A percentile compares a stretch with the other conserved stretches of the same genome.
phyloP scores from a whole-genome alignment of 2,113 vertebrate species.

The Ibidorhyncha struthersii region DNA sequence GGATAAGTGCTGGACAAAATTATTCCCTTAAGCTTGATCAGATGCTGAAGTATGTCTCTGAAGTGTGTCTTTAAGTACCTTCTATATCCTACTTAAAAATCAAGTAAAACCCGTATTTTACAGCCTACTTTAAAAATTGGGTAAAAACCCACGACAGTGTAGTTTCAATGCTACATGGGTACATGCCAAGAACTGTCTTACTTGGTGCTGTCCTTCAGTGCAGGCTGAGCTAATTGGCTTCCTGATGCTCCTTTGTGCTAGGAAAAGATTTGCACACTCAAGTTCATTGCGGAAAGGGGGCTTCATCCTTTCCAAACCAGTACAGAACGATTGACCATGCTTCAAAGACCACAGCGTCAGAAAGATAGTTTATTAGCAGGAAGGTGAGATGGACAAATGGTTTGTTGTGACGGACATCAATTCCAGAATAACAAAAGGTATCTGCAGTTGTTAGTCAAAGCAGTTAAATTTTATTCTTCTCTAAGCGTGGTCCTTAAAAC shows the following conservation, averaged over 20 bases:
- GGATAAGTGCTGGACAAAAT: background rate
- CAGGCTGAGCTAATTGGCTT: background rate
- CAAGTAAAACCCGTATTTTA: too few species aligned
- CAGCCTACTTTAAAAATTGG: background rate
- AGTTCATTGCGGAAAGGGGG: background rate
- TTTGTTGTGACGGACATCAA: background rate
- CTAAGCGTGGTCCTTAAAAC: background rate
- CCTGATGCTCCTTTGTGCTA: background rate
- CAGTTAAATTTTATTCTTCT: background rate
- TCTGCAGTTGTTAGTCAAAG: background rate
- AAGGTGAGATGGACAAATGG: background rate
- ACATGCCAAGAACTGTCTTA: background rate
- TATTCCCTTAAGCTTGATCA: background rate
- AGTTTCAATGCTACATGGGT: background rate
- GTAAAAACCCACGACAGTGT: background rate
- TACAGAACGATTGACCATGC: background rate
- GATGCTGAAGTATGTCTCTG: background rate
- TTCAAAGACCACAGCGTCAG: background rate
- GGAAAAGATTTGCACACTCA: rapidly evolving
- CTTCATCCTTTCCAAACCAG: background rate
- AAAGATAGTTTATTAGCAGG: background rate
- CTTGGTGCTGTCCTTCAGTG: background rate
- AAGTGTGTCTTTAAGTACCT: background rate
- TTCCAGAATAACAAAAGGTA: background rate
- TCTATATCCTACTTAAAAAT: background rate